Percentiles rank a stretch among this genome's conserved stretches.
Conservation (phyloP, 2,113 vertebrate species). For the Chamaetylas fuelleborni region DNA sequence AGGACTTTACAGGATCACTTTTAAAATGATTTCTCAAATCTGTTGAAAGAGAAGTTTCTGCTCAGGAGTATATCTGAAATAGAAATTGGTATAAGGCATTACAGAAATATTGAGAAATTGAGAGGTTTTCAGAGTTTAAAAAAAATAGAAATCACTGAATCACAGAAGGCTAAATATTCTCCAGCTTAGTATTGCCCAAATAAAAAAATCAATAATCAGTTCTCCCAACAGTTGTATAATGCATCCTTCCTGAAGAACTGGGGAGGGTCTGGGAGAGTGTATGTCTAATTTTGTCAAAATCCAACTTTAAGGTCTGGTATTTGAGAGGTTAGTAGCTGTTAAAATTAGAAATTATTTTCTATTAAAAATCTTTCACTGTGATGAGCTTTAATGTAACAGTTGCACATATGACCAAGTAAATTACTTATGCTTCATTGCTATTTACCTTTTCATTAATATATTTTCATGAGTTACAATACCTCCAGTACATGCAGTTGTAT, state of each 20-base stretch:
- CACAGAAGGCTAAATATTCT: background rate
- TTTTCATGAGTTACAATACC: background rate
- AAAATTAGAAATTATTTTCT: background rate
- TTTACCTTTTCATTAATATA: background rate
- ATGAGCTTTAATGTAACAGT: background rate
- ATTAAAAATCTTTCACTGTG: background rate
- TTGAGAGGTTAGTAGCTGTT: background rate
- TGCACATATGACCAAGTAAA: background rate
- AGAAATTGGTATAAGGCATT: background rate
- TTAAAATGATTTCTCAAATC: background rate
- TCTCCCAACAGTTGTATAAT: background rate
- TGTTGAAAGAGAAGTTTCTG: background rate
- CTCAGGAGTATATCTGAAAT: background rate
- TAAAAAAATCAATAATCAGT: background rate
- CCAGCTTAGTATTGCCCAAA: background rate
- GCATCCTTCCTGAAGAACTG: background rate
- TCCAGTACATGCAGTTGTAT: background rate
- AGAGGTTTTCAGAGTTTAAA: background rate
- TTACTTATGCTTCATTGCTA: background rate
- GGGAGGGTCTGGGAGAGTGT: background rate
- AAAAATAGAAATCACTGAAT: background rate
- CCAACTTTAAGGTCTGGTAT: background rate
- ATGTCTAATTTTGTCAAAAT: background rate
- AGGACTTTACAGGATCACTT: background rate
- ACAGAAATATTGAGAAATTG: background rate